Base-by-base conservation (phyloP, 2,113 vertebrate genomes). In the Naja naja region DNA sequence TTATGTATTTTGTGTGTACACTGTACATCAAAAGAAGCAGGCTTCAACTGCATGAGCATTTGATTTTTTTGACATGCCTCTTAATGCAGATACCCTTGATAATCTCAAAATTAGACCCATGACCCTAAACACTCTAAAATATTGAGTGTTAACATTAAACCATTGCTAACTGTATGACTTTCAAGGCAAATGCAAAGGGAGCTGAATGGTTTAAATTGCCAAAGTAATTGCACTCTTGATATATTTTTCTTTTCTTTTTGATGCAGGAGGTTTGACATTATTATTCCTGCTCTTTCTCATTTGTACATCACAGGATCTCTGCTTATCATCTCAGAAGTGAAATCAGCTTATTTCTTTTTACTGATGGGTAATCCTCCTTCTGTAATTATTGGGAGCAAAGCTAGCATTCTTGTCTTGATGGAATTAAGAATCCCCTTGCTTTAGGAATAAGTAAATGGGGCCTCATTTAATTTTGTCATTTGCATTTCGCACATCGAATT, bases 331-430 rank as follows among this genome's bases (percentile, higher is more conserved):
- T 85, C 89, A 91, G 49, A n/a, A 91, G 56, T 81, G 39, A 54
- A 88, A 91, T 55, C 85, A 91, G 39, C 49, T 74, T 87, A 34
- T 54, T 56, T 54, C 56, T 74, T 49, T 93, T 90, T 89, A 64
- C 45, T 69, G 25, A 20, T 34, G 56, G 49, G 23, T 87, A 93
- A 90, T 87, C 58, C 85, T 93, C 43, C 81, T 88, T 39, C 49
- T 85, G 60, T 91, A 88, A 81, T 93, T 89, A 89, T 43, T 47
- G 30, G 27, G 18, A 91, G 90, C 55, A 85, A 89, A 89, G 53
- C 52, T 88, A 30, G 43, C 30, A 74, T 55, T 89, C 60, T 81
- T 85, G 60, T 88, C 39, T 56, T 52, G 53, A 81, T 93, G 45
- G 69, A 25, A 81, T 90, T 54, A 91, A 88, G 60, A 91, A 93